These are phyloP conservation scores for Eupithecia subumbrata DNA, from an alignment of 2,888 invertebrate genomes.

Conservation along the genomic window DNA sequence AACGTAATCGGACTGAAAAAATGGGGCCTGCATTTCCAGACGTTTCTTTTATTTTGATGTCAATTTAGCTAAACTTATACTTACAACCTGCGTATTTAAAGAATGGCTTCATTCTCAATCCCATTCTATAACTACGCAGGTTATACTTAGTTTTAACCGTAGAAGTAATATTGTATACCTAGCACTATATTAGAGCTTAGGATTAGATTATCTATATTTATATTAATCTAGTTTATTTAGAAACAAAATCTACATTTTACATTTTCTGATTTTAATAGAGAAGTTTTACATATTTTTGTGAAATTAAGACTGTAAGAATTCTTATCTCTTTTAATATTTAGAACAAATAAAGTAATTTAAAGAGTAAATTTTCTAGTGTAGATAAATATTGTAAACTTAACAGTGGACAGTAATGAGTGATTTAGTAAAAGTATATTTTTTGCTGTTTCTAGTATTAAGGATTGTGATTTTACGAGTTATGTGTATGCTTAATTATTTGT, in stretches of 20 bases:
- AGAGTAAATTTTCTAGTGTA: slow-evolving; percentile 16
- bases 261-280: slow-evolving; percentile 40
- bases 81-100: background rate
- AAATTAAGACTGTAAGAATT: slow-evolving; percentile 72
- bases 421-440: slow-evolving; percentile 14
- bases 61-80: background rate
- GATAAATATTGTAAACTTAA: slow-evolving; percentile 15
- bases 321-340: slow-evolving; percentile 33
- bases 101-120: background rate
- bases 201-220: slow-evolving; percentile 21
- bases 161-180: slow-evolving; percentile 15
- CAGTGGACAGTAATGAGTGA: slow-evolving; percentile 15
- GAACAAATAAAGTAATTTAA: slow-evolving; percentile 33
- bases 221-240: slow-evolving; percentile 30
- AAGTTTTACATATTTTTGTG: slow-evolving; percentile 54
- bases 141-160: background rate
- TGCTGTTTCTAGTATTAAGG: slow-evolving; percentile 22
- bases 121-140: background rate
- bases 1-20: background rate
- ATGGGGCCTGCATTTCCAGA: background rate
- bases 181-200: slow-evolving; percentile 25
- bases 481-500: slow-evolving; percentile 27
- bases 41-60: background rate
- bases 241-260: slow-evolving; percentile 37
- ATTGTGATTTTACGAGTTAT: slow-evolving; percentile 35